These are phyloP conservation scores for Hartigia nigra DNA, from an alignment of 2,888 invertebrate species.

Conservation along the genomic window DNA sequence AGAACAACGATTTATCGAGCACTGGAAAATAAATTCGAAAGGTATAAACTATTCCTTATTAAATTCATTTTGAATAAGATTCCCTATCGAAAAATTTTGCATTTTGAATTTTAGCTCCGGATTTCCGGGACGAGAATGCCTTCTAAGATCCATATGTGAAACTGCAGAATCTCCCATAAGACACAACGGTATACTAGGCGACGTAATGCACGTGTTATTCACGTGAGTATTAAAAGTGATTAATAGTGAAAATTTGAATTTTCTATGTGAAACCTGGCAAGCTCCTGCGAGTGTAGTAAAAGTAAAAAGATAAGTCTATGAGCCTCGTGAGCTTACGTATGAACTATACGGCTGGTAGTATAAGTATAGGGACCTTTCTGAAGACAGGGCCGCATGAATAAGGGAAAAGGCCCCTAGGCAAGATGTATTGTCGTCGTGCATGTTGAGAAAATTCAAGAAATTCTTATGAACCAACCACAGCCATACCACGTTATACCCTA, in stretches of 20 bases:
- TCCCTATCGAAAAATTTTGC: background rate
- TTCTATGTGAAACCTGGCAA: background rate
- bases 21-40: slow-evolving; percentile 69
- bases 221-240: slow-evolving; percentile 69
- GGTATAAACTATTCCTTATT: slow-evolving; percentile 56
- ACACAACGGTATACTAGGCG: slow-evolving; percentile 76
- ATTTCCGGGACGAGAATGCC: slow-evolving; percentile 71
- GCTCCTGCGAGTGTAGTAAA: background rate
- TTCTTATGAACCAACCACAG: background rate
- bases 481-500: background rate
- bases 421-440: slow-evolving; percentile 39
- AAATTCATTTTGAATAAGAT: background rate
- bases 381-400: slow-evolving; percentile 49
- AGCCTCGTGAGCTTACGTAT: background rate
- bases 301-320: background rate
- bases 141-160: slow-evolving; percentile 75
- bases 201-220: slow-evolving; percentile 74
- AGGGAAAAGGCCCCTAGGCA: slow-evolving; percentile 44
- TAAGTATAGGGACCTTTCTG: background rate
- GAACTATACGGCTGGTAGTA: background rate
- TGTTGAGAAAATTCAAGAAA: background rate
- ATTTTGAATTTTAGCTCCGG: slow-evolving; percentile 66
- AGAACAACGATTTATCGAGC: slow-evolving; percentile 70
- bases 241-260: background rate
- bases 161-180: slow-evolving; percentile 69